Base-by-base conservation (phyloP, 2,797 vertebrate species). In the Lagorchestes hirsutus region DNA sequence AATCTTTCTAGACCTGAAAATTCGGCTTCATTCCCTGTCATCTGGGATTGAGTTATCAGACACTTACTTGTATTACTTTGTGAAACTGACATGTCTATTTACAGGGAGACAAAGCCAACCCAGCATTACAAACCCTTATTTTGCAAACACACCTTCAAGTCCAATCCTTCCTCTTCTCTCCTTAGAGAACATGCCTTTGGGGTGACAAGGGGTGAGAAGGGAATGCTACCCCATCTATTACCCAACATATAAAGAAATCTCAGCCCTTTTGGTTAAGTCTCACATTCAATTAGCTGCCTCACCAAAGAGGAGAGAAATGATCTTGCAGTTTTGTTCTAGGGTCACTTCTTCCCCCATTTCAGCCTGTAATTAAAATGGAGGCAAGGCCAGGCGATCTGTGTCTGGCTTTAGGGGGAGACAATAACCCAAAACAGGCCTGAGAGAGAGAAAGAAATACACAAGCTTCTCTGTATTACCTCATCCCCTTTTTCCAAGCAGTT, bases 311-410 rank as follows among this genome's bases (percentile, higher is more conserved):
- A 94, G 54, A 93, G 92, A 55, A 46, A 59, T 82, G 62, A 90
- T 82, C 87, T 90, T 58, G 74, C 91, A 90, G 54, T 93, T 50
- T 57, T 18, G 95, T 93, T 16, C 97, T 52, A 95, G 97, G 98
- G 97, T 97, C 98, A 98, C 96, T 94, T 97, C 96, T 97, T 98
- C 97, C 96, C 98, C 98, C 58, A 95, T 97, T 96, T 96, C 98
- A 95, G 97, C 97, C 97, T 91, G 97, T 96, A 97, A 98, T 98
- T 99, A 99, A 99, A 99, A 99, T 99, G 99, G 99, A 99, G 99
- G 99, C 99, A 99, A 98, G 99, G 99, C 99, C 98, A 99, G 99
- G 99, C 99, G 99, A 98, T 98, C 98, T 98, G 97, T 98, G 97
- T 95, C 98, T 96, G 97, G 98, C 98, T 98, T 97, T 98, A 96